A percentile compares a stretch with the other conserved stretches of the same genome.
These are phyloP conservation scores for Unio pictorum DNA, from an alignment of 2,888 invertebrate species.

Conservation along the genomic window DNA sequence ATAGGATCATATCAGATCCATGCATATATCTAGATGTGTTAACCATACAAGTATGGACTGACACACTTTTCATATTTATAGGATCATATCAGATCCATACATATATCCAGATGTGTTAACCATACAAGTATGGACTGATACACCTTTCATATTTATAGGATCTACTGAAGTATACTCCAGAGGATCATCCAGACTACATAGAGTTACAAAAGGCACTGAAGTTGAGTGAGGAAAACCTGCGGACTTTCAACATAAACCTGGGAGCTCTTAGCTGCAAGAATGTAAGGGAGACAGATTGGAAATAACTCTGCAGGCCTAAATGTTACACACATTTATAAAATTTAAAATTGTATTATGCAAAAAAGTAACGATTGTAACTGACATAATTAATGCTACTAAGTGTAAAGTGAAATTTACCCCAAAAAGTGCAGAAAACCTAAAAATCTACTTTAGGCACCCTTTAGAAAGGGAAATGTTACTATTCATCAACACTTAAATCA, in stretches of 20 bases:
- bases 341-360: too few species aligned
- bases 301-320: too few species aligned
- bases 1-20: slow-evolving; percentile 63
- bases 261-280: slow-evolving; percentile 7
- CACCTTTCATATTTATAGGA: slow-evolving; percentile 72
- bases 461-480: too few species aligned
- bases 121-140: background rate
- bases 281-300: slow-evolving; percentile 8
- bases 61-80: slow-evolving; percentile 68
- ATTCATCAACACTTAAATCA: too few species aligned
- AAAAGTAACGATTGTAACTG: too few species aligned
- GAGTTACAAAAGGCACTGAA: slow-evolving; percentile 74
- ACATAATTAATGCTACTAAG: too few species aligned
- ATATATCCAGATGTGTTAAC: background rate
- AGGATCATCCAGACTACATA: slow-evolving; percentile 70
- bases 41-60: background rate
- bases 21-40: background rate
- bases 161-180: slow-evolving; percentile 72
- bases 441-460: too few species aligned
- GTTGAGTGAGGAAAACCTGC: slow-evolving; percentile 91
- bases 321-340: too few species aligned
- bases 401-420: too few species aligned
- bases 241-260: slow-evolving; percentile 72
- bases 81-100: slow-evolving; percentile 57
- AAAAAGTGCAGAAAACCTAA: too few species aligned